A percentile compares a stretch with the other conserved stretches of the same genome.
These are phyloP conservation scores for Neodon shergylaensis DNA, from an alignment of 2,113 vertebrate genomes.

Conservation along the genomic window DNA sequence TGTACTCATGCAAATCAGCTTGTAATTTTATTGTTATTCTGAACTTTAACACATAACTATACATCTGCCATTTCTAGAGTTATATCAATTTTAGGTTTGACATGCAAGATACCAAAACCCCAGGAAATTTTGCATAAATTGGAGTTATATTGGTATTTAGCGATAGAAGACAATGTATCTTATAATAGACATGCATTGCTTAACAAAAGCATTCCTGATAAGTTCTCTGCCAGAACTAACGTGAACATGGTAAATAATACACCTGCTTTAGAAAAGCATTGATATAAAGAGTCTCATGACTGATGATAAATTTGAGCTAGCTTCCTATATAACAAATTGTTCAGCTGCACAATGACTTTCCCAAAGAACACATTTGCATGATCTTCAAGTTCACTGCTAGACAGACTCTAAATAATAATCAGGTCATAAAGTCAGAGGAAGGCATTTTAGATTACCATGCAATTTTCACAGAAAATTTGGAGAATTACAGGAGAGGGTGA, in stretches of 20 bases:
- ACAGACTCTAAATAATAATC: conserved; percentile 67
- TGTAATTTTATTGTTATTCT: not conserved
- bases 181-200: not conserved
- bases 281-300: conserved; percentile 43
- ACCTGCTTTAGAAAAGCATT: not conserved
- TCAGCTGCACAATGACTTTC: not conserved
- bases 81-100: conserved; percentile 11
- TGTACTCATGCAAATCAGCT: not conserved
- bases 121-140: not conserved
- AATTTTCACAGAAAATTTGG: conserved; percentile 68
- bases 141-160: not conserved
- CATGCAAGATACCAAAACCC: not conserved
- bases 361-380: conserved; percentile 23
- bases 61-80: not conserved
- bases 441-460: conserved; percentile 36
- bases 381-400: conserved; percentile 48
- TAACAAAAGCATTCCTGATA: conserved; percentile 17
- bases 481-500: conserved; percentile 55
- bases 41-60: not conserved
- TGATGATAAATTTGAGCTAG: conserved; percentile 48
- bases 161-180: not conserved
- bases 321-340: conserved; percentile 55
- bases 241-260: not conserved
- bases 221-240: conserved; percentile 32
- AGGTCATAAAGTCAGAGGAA: conserved; percentile 62